Percentiles rank a stretch among this genome's conserved stretches.
phyloP scores from a whole-genome alignment of 2,888 invertebrate genomes.

The Chironomus tentans region DNA sequence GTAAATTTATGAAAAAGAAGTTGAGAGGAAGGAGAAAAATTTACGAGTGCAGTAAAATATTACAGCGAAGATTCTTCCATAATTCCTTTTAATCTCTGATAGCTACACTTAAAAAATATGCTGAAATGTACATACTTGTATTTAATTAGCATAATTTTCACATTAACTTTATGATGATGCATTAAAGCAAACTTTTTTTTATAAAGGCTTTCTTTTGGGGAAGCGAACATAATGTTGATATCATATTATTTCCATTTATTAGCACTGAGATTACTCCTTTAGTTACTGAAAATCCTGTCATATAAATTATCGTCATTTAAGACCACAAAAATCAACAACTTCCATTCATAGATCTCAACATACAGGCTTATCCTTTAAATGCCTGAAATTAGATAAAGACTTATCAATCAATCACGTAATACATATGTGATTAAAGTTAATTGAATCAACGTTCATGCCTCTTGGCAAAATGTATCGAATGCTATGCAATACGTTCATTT shows the following conservation, averaged over 20 bases:
- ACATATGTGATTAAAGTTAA: neutral
- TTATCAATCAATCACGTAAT: neutral
- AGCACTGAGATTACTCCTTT: too few species aligned
- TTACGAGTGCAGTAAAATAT: neutral
- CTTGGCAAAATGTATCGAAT: neutral
- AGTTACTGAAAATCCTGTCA: too few species aligned
- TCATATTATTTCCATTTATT: too few species aligned
- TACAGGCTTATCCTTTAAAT: too few species aligned
- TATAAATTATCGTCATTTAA: too few species aligned
- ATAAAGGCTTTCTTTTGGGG: too few species aligned
- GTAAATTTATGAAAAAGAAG: neutral
- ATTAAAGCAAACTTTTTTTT: neutral
- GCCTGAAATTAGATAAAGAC: neutral
- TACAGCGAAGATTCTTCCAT: neutral
- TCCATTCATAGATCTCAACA: too few species aligned
- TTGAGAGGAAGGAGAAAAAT: neutral
- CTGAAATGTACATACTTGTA: neutral
- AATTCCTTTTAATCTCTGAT: neutral
- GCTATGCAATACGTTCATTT: too few species aligned
- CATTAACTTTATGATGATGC: neutral
- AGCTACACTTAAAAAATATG: neutral
- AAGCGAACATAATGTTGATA: too few species aligned
- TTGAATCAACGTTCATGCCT: neutral
- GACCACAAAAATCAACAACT: too few species aligned
- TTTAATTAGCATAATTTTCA: slow-evolving; percentile 6